Percentiles rank a stretch among this genome's conserved stretches.
Conservation (phyloP, 2,113 vertebrate genomes). For the Ranitomeya imitator region DNA sequence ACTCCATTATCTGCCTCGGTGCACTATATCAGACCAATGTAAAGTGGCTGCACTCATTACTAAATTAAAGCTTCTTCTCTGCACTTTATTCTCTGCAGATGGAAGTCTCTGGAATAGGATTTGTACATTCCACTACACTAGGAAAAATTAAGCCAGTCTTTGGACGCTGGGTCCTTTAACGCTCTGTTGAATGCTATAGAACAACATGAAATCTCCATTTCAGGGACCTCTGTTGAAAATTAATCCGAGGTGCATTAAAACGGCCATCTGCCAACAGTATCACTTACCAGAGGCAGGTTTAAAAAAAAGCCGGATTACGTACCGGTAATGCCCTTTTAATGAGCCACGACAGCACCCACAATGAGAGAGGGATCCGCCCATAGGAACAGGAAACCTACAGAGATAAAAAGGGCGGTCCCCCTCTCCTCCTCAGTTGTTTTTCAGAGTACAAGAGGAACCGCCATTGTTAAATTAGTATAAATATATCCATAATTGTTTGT, state of each 20-base stretch:
- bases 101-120: constrained; percentile 18
- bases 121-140: constrained; percentile 13
- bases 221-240: constrained; percentile 14
- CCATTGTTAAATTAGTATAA: too few relatives aligned
- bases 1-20: not conserved
- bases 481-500: too few relatives aligned
- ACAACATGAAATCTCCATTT: constrained; percentile 35
- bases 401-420: too few relatives aligned
- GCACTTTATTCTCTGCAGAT: not conserved
- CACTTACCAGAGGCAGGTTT: not conserved
- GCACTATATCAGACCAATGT: not conserved
- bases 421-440: too few relatives aligned
- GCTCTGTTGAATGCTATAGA: not conserved
- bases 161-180: not conserved
- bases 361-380: too few relatives aligned
- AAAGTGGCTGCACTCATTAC: not conserved
- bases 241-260: constrained; percentile 25
- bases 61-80: constrained; percentile 22
- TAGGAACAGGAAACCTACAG: too few relatives aligned
- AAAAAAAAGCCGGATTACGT: too few relatives aligned
- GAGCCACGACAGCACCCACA: too few relatives aligned
- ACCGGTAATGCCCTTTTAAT: too few relatives aligned
- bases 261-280: constrained; percentile 30
- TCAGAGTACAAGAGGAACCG: too few relatives aligned
- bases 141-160: not conserved